Conservation (phyloP, 2,888 invertebrate genomes). For the Helleia helle region DNA sequence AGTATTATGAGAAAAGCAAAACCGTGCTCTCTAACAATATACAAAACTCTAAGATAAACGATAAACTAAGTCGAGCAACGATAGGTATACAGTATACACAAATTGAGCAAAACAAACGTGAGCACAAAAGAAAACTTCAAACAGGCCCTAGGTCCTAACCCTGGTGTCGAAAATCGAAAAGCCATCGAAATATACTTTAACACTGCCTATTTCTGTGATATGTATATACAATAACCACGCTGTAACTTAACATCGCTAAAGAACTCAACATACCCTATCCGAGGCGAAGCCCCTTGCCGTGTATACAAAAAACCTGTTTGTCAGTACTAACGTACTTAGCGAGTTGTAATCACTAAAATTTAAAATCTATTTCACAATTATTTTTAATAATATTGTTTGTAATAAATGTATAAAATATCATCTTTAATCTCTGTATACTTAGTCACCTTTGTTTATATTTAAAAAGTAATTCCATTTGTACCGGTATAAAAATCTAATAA, state of each 20-base stretch:
- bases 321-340: conserved; percentile 37
- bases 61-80: conserved; percentile 46
- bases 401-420: conserved; percentile 75
- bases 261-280: conserved; percentile 27
- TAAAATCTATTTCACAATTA: conserved; percentile 68
- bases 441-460: conserved; percentile 73
- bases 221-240: conserved; percentile 61
- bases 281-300: too few species aligned
- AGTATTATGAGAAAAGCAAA: conserved; percentile 63
- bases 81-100: conserved; percentile 52
- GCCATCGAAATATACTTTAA: conserved; percentile 29
- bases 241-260: conserved; percentile 26
- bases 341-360: conserved; percentile 54
- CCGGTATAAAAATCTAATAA: conserved; percentile 73
- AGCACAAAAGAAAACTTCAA: conserved; percentile 46
- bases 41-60: conserved; percentile 44
- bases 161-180: conserved; percentile 5
- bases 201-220: conserved; percentile 58
- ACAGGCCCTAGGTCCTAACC: not conserved
- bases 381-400: conserved; percentile 70
- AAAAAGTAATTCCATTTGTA: conserved; percentile 75
- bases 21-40: conserved; percentile 66
- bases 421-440: conserved; percentile 74
- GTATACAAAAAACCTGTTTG: conserved; percentile 30
- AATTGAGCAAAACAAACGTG: conserved; percentile 72